Evolutionary conservation across 2,113 vertebrate genomes (phyloP).

Genomic region (Turdus rufiventris): DNA sequence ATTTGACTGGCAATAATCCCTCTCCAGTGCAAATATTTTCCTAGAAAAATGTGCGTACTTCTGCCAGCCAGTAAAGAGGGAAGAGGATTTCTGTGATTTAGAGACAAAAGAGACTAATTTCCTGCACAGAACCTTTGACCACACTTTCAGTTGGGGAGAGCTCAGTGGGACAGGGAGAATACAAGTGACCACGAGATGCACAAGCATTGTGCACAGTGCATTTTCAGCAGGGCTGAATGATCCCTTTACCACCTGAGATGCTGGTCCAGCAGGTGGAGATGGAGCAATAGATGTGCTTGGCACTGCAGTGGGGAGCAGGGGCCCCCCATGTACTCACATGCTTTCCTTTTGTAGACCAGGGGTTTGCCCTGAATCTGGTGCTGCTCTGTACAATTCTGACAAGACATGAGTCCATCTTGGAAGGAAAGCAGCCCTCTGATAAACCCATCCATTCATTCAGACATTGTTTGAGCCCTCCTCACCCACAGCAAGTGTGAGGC

Average conservation of each 20-base stretch:
- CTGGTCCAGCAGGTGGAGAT: background rate
- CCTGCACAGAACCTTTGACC: background rate
- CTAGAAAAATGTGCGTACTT: background rate
- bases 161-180: background rate
- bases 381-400: background rate
- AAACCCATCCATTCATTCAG: background rate
- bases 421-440: background rate
- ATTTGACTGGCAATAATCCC: background rate
- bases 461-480: background rate
- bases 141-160: background rate
- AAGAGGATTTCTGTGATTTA: background rate
- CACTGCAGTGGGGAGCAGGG: background rate
- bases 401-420: background rate
- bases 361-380: background rate
- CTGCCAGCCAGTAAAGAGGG: background rate
- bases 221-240: background rate
- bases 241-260: background rate
- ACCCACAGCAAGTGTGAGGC: background rate
- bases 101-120: background rate
- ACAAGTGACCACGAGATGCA: background rate
- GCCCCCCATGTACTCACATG: accelerated
- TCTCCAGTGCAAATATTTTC: background rate
- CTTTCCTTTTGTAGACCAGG: background rate
- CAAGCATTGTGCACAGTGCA: background rate
- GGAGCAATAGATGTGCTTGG: background rate